Evolutionary conservation across 2,888 invertebrate genomes (phyloP).

Genomic region (Cynaeus angustus): DNA sequence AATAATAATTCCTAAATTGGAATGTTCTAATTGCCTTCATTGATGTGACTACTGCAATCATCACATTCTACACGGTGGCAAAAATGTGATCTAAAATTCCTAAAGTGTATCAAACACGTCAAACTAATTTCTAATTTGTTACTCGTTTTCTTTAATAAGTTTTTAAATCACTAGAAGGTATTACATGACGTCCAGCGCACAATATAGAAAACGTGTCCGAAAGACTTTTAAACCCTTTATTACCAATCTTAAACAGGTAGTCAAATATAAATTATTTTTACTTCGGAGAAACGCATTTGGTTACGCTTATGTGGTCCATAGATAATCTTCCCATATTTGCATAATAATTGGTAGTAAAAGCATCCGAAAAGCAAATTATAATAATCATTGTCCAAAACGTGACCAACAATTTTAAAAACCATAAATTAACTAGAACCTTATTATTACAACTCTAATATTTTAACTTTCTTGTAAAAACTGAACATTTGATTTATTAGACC

Average conservation of each 20-base stretch:
- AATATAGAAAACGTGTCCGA: no score
- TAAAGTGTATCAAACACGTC: no score
- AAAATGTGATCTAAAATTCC: background rate
- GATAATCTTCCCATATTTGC: conserved; percentile 9
- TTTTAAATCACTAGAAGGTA: no score
- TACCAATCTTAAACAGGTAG: no score
- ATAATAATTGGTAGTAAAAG: conserved; percentile 25
- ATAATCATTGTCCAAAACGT: conserved; percentile 17
- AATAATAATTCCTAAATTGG: background rate
- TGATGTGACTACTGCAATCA: no score
- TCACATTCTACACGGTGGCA: background rate
- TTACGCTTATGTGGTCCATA: background rate
- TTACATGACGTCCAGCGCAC: no score
- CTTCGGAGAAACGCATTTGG: background rate
- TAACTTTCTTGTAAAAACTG: conserved; percentile 20
- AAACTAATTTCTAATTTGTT: no score
- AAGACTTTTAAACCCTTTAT: no score
- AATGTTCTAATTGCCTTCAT: background rate
- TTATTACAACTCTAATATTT: conserved; percentile 8
- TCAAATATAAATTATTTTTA: background rate
- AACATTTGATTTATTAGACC: conserved; percentile 20
- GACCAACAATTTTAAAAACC: conserved; percentile 16
- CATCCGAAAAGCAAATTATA: conserved; percentile 23
- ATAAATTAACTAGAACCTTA: conserved; percentile 11
- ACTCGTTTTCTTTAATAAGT: no score